Evolutionary conservation across 2,113 vertebrate genomes (phyloP), one percentile per base, ranked within the genome.

Genomic region (Ptilorrhoa leucosticta): DNA sequence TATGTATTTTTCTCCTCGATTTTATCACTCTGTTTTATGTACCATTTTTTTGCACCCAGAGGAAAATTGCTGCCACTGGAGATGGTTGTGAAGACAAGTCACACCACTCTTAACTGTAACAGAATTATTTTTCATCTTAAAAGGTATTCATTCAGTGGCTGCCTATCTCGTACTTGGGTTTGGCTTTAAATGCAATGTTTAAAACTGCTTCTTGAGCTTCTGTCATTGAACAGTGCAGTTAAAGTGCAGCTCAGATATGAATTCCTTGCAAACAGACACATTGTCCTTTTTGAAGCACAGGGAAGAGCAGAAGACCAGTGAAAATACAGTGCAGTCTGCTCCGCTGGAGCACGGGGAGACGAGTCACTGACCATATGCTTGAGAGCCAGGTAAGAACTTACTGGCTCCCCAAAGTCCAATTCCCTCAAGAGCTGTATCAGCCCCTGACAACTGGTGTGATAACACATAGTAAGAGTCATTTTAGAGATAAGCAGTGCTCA

Each of bases 281-380:
- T 11, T 0, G 0, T 54, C 26, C 15, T 64, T 79, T 71, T 15
- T 42, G 84, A 76, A 79, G 37, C n/a, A 24, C 0, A 1, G 16
- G 22, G 33, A 70, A 71, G 69, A 51, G 47, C 33, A 76, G 70
- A 56, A 65, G 23, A 50, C 7, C 22, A 26, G 18, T 56, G 66
- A 93, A 80, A 72, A 57, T 31, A 24, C 15, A 11, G 19, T 14
- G 19, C 37, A 63, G 35, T 24, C 26, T 89, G 31, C 17, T 83
- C n/a, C 44, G 37, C 35, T 23, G 51, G 31, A 47, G 47, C 2
- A 0, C 5, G 26, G 37, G 44, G 44, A 53, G 26, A 42, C 0
- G 0, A 61, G 33, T 11, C 87, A 22, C 44, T 85, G 37, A 17
- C n/a, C 18, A 4, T 13, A 8, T 24, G 11, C 22, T 33, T 60